Evolutionary conservation across 1,140 invertebrate species (phyloP), one percentile per base, ranked within the genome.

Genomic region (Limonius californicus): DNA sequence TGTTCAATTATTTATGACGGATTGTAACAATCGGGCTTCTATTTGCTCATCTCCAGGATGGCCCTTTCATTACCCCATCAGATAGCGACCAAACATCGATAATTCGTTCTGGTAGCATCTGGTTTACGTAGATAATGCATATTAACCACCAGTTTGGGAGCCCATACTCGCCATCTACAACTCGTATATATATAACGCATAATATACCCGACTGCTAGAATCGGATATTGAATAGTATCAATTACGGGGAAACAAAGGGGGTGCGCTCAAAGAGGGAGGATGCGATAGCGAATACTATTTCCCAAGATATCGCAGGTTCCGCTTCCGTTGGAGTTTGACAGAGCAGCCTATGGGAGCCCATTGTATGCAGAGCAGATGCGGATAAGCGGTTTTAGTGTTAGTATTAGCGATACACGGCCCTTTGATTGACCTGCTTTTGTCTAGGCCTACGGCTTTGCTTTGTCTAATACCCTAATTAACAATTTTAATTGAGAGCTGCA

Each of bases 181-280:
- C 23, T 27, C 23, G 23, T 27, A 27, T 27, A 6, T 39, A 39
- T 39, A 39, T 39, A 39, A 39, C 35, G 35, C 8, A 14, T 39
- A 39, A 39, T 39, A 39, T 39, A 39, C 35, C n/a, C 35, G 35
- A 39, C 45, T 3, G 20, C 16, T 21, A 21, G 45, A 18, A 50
- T 50, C 16, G 45, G 45, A 50, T 50, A 50, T 50, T 50, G 45
- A 50, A 50, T 50, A 50, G 45, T 50, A 50, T 50, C 45, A 50
- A 50, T 50, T 50, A 50, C 14, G 16, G 14, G 45, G 9, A 21
- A 50, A 50, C 45, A 50, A 50, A 50, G 45, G 45, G 23, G 45
- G 14, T 18, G 45, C 16, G 20, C 7, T 18, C 45, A 50, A 18
- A 21, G 45, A 21, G 16, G 45, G 45, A 50, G 16, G 45, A 19